Conservation (phyloP, 2,797 vertebrate species). For the Acrossocheilus wenchowensis region DNA sequence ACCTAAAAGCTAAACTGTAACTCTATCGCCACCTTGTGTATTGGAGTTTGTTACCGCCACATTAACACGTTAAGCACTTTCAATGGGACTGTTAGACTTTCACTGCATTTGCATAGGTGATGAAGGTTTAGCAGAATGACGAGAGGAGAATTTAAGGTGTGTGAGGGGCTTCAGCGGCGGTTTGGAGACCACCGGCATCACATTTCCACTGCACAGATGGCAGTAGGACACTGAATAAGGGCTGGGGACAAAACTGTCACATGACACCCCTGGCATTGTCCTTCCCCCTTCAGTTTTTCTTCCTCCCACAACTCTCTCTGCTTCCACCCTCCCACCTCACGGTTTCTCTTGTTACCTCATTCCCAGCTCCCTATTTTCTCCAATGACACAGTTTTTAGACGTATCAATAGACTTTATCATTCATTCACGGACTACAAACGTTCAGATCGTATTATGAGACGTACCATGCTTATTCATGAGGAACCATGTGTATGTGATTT, state of each 20-base stretch:
- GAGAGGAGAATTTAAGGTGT: constrained; percentile 33
- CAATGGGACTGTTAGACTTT: not conserved
- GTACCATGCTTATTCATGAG: constrained; percentile 26
- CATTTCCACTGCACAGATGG: constrained; percentile 81
- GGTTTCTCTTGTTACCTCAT: constrained; percentile 51
- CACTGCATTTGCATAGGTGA: constrained; percentile 53
- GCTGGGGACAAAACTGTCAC: constrained; percentile 68
- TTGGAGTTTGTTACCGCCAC: not conserved
- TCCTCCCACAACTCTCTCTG: constrained; percentile 52
- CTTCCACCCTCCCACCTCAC: constrained; percentile 43
- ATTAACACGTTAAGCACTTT: not conserved
- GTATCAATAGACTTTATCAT: constrained; percentile 36
- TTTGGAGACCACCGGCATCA: constrained; percentile 64
- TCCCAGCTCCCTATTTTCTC: constrained; percentile 31
- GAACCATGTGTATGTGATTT: constrained; percentile 4
- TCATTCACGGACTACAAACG: constrained; percentile 28
- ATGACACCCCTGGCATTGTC: constrained; percentile 59
- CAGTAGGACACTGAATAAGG: constrained; percentile 74
- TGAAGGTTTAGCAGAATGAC: constrained; percentile 15
- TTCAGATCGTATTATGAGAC: constrained; percentile 18
- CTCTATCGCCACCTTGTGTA: not conserved
- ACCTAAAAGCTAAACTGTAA: not conserved
- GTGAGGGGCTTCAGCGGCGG: constrained; percentile 11
- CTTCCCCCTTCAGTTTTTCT: constrained; percentile 66
- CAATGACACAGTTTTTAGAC: constrained; percentile 46